phyloP scores from a whole-genome alignment of 2,888 invertebrate genomes.

The Plebejus melissa region DNA sequence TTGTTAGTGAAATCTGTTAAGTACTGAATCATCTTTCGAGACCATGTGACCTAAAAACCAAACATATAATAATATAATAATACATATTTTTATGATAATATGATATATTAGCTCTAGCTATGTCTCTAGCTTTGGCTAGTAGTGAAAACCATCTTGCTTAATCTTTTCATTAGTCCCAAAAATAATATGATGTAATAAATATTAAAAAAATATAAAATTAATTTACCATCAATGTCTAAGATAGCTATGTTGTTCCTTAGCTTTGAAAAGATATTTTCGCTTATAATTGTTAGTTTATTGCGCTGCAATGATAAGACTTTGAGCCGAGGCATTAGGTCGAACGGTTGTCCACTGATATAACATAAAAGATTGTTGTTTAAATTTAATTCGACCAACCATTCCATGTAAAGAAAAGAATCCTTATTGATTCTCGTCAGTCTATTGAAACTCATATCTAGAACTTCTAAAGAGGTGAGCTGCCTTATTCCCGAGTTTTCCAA shows the following conservation, averaged over 20 bases:
- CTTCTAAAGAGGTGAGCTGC: conserved; percentile 87
- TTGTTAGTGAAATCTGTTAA: neutral
- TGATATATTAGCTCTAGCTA: neutral
- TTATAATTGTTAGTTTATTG: conserved; percentile 86
- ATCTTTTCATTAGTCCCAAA: neutral
- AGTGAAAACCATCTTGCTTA: no score
- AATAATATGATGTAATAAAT: neutral
- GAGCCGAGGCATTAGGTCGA: conserved; percentile 90
- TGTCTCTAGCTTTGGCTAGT: neutral
- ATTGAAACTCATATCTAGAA: conserved; percentile 91
- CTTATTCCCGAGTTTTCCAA: conserved; percentile 87
- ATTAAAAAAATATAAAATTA: neutral
- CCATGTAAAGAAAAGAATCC: conserved; percentile 84
- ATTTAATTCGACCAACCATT: conserved; percentile 92
- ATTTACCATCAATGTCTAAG: conserved; percentile 89
- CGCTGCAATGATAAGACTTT: conserved; percentile 87
- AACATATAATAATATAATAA: no score
- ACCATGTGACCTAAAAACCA: no score
- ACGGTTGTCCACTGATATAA: conserved; percentile 87
- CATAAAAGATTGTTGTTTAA: conserved; percentile 92
- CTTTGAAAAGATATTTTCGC: conserved; percentile 86
- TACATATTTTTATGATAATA: no score
- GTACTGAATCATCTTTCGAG: neutral
- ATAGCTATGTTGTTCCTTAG: conserved; percentile 89
- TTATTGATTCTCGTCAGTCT: conserved; percentile 84